Percentiles rank a stretch among this genome's conserved stretches.
phyloP scores from a whole-genome alignment of 2,888 invertebrate genomes.

The Orchesellides sinensis region DNA sequence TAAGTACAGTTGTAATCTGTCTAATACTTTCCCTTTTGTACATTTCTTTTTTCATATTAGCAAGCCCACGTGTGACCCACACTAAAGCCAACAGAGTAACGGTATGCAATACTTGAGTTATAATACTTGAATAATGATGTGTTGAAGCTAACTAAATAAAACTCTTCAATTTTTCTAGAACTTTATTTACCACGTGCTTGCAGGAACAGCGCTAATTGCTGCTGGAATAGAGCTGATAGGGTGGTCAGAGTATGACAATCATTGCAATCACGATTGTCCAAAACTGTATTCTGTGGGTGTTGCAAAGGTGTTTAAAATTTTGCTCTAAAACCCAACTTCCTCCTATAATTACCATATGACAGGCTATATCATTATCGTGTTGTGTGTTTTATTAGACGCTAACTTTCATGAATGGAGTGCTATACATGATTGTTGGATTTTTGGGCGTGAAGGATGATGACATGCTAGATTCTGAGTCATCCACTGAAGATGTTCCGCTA shows the following conservation, averaged over 20 bases:
- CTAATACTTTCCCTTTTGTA: conserved; percentile 37
- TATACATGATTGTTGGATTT: conserved; percentile 65
- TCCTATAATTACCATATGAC: neutral
- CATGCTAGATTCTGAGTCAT: conserved; percentile 32
- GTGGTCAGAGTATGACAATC: conserved; percentile 56
- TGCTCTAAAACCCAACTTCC: neutral
- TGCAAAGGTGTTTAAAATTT: conserved; percentile 52
- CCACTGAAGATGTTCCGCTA: conserved; percentile 34
- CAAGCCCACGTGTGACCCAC: neutral
- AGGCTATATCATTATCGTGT: no score
- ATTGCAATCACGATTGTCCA: conserved; percentile 46
- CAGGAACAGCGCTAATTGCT: conserved; percentile 55
- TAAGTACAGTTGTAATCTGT: conserved; percentile 47
- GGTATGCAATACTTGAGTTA: conserved; percentile 48
- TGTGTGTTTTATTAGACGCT: conserved; percentile 57
- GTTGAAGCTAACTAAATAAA: neutral
- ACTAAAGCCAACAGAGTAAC: conserved; percentile 47
- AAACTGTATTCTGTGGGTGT: conserved; percentile 57
- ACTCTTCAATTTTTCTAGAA: conserved; percentile 29
- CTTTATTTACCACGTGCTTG: conserved; percentile 57
- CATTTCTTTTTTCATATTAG: conserved; percentile 22
- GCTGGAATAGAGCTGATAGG: conserved; percentile 68
- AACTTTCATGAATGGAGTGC: conserved; percentile 66
- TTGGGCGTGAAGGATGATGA: conserved; percentile 61
- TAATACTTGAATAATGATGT: neutral